phyloP scores from a whole-genome alignment of 2,797 vertebrate species.

The Erethizon dorsatum region DNA sequence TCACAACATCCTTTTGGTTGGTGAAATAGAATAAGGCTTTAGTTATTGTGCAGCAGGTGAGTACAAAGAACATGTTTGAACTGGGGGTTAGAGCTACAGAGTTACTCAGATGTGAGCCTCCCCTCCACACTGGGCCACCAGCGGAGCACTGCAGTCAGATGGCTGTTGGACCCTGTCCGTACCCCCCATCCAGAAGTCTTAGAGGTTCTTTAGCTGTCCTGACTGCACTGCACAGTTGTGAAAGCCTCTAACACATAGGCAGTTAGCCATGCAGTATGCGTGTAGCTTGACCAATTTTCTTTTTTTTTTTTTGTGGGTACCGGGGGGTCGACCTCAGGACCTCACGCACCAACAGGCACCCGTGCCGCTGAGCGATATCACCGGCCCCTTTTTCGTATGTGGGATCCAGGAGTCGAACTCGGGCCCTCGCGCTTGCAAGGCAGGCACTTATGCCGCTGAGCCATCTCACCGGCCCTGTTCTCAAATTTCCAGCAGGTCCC shows the following conservation, averaged over 20 bases:
- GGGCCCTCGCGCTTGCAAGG: too few relatives aligned
- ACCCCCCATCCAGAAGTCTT: too few relatives aligned
- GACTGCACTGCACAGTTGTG: not conserved
- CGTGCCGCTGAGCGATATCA: too few relatives aligned
- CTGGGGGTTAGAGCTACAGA: not conserved
- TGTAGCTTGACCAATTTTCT: not conserved
- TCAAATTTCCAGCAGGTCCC: not conserved
- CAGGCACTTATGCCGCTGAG: too few relatives aligned
- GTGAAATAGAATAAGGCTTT: not conserved
- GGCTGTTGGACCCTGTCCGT: not conserved
- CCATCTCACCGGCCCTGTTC: too few relatives aligned
- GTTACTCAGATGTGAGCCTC: not conserved
- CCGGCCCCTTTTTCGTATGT: too few relatives aligned
- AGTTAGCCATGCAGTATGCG: rapidly evolving
- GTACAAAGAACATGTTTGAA: not conserved
- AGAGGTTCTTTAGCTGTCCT: not conserved
- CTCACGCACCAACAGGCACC: too few relatives aligned
- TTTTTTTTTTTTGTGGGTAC: too few relatives aligned
- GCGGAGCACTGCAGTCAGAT: not conserved
- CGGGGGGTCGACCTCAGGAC: too few relatives aligned
- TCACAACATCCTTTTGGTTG: not conserved
- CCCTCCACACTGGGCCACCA: not conserved
- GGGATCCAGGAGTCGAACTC: too few relatives aligned
- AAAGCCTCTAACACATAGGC: not conserved
- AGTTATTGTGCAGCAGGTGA: not conserved